These are phyloP conservation scores for Ploceus nigricollis DNA, from an alignment of 2,113 vertebrate genomes.

Conservation along the genomic window DNA sequence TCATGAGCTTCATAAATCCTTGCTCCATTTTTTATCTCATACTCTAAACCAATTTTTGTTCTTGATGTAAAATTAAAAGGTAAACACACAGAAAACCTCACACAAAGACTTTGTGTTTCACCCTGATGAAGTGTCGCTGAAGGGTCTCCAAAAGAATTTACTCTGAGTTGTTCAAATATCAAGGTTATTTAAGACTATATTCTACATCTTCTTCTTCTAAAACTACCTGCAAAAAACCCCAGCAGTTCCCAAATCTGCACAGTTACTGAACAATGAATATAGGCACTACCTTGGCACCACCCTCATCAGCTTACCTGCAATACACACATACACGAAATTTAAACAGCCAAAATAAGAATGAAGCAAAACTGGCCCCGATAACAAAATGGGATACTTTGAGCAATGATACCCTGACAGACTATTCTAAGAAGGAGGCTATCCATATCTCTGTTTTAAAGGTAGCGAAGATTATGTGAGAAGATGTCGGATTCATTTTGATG, in stretches of 20 bases:
- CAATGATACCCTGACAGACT: not conserved
- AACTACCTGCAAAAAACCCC: not conserved
- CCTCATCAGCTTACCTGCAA: not conserved
- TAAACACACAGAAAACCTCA: not conserved
- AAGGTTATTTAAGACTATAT: not conserved
- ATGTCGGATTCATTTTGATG: not conserved
- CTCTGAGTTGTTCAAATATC: not conserved
- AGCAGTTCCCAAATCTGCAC: fast-evolving
- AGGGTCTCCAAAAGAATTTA: not conserved
- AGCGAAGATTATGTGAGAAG: not conserved
- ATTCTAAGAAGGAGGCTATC: not conserved
- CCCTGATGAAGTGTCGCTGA: not conserved
- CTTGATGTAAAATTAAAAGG: not conserved
- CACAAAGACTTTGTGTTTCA: not conserved
- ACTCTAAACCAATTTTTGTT: not conserved
- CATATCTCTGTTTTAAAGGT: not conserved
- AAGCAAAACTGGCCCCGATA: not conserved
- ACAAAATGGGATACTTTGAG: not conserved
- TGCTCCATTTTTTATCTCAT: not conserved
- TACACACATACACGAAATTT: not conserved
- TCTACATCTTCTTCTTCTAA: not conserved
- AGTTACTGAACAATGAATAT: not conserved
- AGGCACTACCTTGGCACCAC: not conserved
- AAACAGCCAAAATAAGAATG: not conserved
- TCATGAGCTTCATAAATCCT: conserved; percentile 1